Conservation (phyloP, 2,113 vertebrate species). For the Sorex araneus region DNA sequence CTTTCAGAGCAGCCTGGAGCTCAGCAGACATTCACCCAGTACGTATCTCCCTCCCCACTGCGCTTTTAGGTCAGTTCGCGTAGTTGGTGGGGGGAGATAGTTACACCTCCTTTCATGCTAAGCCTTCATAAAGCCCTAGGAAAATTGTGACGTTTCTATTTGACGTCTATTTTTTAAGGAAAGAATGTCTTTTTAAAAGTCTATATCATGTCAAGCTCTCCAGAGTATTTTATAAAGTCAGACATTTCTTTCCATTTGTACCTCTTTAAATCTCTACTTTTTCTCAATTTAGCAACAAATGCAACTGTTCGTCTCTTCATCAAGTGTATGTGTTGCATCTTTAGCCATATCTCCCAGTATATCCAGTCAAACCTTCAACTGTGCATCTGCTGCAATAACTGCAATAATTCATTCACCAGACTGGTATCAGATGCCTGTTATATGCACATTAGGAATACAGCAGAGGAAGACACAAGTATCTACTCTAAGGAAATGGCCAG, state of each 20-base stretch:
- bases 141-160: constrained; percentile 60
- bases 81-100: constrained; percentile 83
- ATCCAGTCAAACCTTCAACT: not conserved
- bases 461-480: constrained; percentile 31
- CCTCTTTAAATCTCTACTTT: constrained; percentile 1
- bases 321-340: constrained; percentile 38
- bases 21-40: constrained; percentile 84
- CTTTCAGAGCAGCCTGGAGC: constrained; percentile 85
- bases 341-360: not conserved
- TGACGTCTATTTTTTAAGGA: constrained; percentile 61
- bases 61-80: constrained; percentile 76
- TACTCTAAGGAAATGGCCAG: constrained; percentile 17
- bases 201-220: constrained; percentile 58
- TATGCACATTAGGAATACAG: constrained; percentile 10
- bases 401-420: constrained; percentile 33
- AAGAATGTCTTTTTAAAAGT: constrained; percentile 72
- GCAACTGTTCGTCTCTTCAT: constrained; percentile 30
- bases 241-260: constrained; percentile 57
- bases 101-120: constrained; percentile 76
- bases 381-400: constrained; percentile 1
- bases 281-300: constrained; percentile 54
- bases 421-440: constrained; percentile 6
- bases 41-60: constrained; percentile 86
- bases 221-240: constrained; percentile 30
- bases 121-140: constrained; percentile 73